These are phyloP conservation scores for Baryphthengus martii DNA, from an alignment of 2,113 vertebrate genomes.

Conservation along the genomic window DNA sequence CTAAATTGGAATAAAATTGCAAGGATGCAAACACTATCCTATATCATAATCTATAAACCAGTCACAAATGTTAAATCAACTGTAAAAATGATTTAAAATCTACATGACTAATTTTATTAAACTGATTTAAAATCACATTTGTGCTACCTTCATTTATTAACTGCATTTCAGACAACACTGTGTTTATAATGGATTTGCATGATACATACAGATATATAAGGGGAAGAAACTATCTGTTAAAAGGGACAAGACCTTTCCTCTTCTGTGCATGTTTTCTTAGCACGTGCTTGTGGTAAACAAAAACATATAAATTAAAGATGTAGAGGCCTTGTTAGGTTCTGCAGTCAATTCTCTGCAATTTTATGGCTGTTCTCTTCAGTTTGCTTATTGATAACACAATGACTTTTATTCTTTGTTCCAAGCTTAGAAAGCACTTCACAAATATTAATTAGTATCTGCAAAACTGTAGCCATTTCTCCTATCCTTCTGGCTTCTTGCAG, in stretches of 20 bases:
- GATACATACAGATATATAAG: slow-evolving; percentile 3
- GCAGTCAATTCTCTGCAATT: slow-evolving; percentile 31
- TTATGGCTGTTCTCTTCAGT: slow-evolving; percentile 26
- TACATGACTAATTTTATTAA: slow-evolving; percentile 79
- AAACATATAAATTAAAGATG: slow-evolving; percentile 27
- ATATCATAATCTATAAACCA: slow-evolving; percentile 80
- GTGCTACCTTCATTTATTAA: slow-evolving; percentile 76
- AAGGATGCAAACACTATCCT: slow-evolving; percentile 75
- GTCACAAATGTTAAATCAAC: slow-evolving; percentile 79
- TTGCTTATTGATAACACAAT: slow-evolving; percentile 30
- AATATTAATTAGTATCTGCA: slow-evolving; percentile 38
- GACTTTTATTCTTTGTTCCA: slow-evolving; percentile 5
- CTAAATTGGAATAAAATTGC: slow-evolving; percentile 88
- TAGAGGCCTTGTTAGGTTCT: slow-evolving; percentile 25
- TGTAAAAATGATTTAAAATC: slow-evolving; percentile 80
- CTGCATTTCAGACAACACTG: slow-evolving; percentile 64
- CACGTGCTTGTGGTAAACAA: background rate
- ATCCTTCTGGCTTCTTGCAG: background rate
- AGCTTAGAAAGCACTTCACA: slow-evolving; percentile 11
- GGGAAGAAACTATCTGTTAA: background rate
- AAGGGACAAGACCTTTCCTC: background rate
- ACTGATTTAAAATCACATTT: slow-evolving; percentile 79
- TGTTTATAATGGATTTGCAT: slow-evolving; percentile 59
- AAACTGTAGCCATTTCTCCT: background rate
- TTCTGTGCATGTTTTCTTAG: background rate